Evolutionary conservation across 2,797 vertebrate species (phyloP).

Genomic region (Ptychobarbus kaznakovi): DNA sequence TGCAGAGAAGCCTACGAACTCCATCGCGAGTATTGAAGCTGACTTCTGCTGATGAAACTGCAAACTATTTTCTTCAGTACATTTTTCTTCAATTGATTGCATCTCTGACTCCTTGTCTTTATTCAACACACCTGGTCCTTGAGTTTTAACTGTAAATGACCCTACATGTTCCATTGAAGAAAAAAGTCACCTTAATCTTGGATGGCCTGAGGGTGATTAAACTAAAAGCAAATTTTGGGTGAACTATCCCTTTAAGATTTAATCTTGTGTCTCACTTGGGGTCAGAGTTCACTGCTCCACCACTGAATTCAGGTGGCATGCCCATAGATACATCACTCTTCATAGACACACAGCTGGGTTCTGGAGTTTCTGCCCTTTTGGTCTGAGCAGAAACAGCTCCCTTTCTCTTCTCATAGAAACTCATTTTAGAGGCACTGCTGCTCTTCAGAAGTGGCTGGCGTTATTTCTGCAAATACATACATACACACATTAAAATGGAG

Average conservation of each 20-base stretch:
- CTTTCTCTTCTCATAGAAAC: not conserved
- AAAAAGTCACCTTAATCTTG: not conserved
- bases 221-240: not conserved
- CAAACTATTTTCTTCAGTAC: too few species aligned
- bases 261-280: not conserved
- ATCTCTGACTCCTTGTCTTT: too few species aligned
- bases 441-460: not conserved
- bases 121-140: too few species aligned
- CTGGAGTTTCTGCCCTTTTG: not conserved
- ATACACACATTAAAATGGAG: not conserved
- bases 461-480: conserved; percentile 1
- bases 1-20: too few species aligned
- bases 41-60: too few species aligned
- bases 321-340: conserved; percentile 25
- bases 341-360: conserved; percentile 32
- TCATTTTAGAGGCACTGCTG: conserved; percentile 18
- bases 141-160: too few species aligned
- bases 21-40: too few species aligned
- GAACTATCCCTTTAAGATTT: not conserved
- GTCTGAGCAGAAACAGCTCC: not conserved
- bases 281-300: not conserved
- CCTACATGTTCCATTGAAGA: not conserved
- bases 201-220: not conserved
- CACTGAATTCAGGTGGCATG: conserved; percentile 32
- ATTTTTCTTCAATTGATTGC: too few species aligned